Conservation (phyloP, 2,888 invertebrate genomes). For the Leuctra nigra region DNA sequence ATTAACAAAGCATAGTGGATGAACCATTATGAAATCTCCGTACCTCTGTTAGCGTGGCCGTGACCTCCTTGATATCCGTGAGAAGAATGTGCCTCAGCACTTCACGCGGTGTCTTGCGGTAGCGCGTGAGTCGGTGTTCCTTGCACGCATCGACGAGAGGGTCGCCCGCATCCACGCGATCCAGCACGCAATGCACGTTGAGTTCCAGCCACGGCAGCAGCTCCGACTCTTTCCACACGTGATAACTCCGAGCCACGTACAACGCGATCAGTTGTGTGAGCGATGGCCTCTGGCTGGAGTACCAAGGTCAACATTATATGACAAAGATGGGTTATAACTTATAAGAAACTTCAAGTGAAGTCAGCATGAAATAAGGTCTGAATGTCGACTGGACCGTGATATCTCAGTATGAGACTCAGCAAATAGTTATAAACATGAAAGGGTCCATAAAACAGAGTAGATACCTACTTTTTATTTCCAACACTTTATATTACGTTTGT, state of each 20-base stretch:
- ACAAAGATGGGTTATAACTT: no score
- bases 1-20: no score
- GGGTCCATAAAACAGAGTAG: no score
- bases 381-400: no score
- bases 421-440: no score
- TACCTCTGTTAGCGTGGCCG: constrained; percentile 51
- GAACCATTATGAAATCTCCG: no score
- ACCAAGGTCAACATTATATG: constrained; percentile 35
- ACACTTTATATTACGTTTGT: no score
- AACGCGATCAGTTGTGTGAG: constrained; percentile 63
- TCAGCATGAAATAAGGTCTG: no score
- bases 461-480: no score
- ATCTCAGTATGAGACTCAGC: no score
- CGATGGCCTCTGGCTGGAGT: constrained; percentile 52
- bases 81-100: constrained; percentile 62
- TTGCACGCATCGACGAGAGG: constrained; percentile 53
- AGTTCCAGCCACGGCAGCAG: constrained; percentile 69
- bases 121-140: constrained; percentile 53
- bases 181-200: constrained; percentile 58
- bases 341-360: no score
- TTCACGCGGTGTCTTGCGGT: constrained; percentile 57
- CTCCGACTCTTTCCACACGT: constrained; percentile 72
- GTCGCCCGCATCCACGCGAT: constrained; percentile 56
- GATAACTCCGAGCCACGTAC: constrained; percentile 65
- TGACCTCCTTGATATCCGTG: constrained; percentile 63